Conservation (phyloP, 2,113 vertebrate genomes). For the Catharus bicknelli region DNA sequence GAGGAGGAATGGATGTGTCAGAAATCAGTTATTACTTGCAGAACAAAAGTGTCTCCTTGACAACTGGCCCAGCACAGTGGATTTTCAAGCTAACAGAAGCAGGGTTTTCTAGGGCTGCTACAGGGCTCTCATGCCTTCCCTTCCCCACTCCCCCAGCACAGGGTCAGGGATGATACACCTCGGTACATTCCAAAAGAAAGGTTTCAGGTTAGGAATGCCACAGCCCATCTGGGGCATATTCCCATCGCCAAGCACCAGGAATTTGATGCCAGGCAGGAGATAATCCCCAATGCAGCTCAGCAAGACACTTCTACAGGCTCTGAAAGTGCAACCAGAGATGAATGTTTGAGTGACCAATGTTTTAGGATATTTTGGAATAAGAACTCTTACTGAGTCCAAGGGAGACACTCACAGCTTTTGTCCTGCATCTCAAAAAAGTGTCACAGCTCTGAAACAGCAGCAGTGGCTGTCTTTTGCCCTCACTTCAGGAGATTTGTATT, state of each 20-base stretch:
- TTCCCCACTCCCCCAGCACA: background rate
- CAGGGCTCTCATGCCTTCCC: background rate
- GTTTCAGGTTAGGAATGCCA: background rate
- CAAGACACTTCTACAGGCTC: background rate
- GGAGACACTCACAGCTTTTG: background rate
- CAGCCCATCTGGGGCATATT: background rate
- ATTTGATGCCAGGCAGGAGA: background rate
- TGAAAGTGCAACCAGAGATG: background rate
- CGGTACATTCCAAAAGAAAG: background rate
- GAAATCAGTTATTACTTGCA: constrained; percentile 23
- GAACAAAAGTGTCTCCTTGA: background rate
- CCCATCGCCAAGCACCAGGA: background rate
- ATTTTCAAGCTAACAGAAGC: background rate
- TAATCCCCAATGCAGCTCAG: background rate
- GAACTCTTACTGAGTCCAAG: background rate
- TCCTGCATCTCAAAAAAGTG: background rate
- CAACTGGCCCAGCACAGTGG: background rate
- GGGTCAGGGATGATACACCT: background rate
- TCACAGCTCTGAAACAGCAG: background rate
- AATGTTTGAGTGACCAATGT: background rate
- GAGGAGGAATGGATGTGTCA: background rate
- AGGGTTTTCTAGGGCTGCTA: background rate
- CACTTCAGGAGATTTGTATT: background rate
- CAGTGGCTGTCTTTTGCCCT: background rate
- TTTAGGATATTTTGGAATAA: background rate